Percentiles rank a stretch among this genome's conserved stretches.
Evolutionary conservation across 2,113 vertebrate genomes (phyloP).

Genomic region (Hippocampus abdominalis): DNA sequence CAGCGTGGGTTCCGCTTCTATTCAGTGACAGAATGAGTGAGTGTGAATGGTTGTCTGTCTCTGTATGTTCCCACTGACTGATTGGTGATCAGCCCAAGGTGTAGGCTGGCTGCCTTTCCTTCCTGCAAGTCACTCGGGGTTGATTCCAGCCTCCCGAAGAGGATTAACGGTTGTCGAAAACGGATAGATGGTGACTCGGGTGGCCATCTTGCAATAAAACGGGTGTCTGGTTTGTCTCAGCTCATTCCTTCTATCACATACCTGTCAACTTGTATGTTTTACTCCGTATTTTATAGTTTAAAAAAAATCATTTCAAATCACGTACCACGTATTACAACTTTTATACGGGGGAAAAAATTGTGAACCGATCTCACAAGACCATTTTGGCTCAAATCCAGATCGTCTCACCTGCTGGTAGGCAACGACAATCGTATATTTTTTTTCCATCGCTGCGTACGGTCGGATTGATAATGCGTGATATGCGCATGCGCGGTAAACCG

Average conservation of each 20-base stretch:
- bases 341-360: too few species aligned
- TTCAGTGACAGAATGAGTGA: constrained; percentile 1
- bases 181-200: neutral
- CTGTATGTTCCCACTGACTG: neutral
- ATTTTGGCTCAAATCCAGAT: too few species aligned
- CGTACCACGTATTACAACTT: too few species aligned
- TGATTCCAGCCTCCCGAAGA: neutral
- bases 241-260: neutral
- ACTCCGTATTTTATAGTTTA: too few species aligned
- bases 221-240: neutral
- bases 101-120: neutral
- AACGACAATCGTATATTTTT: too few species aligned
- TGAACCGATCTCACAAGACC: too few species aligned
- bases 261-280: too few species aligned
- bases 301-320: too few species aligned
- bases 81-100: neutral
- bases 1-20: neutral
- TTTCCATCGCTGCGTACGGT: too few species aligned
- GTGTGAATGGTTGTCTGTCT: neutral
- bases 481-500: too few species aligned
- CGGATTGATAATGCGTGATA: too few species aligned
- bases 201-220: neutral
- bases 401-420: too few species aligned
- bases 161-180: neutral
- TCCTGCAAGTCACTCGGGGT: neutral